Evolutionary conservation across 2,113 vertebrate species (phyloP), one percentile per base, ranked within the genome.

Genomic region (Phylloscopus whistleri): DNA sequence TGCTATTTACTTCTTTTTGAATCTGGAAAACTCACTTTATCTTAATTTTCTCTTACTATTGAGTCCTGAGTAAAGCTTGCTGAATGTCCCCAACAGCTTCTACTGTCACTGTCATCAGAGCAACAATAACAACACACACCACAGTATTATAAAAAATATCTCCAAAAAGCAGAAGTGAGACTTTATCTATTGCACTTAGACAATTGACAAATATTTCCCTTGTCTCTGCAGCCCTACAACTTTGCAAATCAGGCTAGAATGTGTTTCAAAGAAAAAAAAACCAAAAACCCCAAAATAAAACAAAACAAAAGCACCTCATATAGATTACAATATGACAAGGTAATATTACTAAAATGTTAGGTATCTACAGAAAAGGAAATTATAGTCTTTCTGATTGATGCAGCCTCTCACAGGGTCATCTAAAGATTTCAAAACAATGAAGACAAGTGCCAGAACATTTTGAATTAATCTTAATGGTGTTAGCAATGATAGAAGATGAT

Each of bases 391-490:
- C 56, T 92, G 84, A 84, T 33, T 92, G 85, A 94, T 90, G 44
- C 16, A 88, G 56, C 28, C n/a, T 89, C 64, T 96, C 41, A 46
- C 27, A 58, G 62, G 68, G 76, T 96, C 68, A 89, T 81, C 44
- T 81, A 60, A 83, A 96, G 56, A 95, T 93, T 94, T 89, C 69
- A 87, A 90, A 95, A 94, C 68, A 95, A 78, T 70, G 73, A 90
- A 89, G 92, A 86, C 20, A 83, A 89, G 74, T 89, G 81, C 31
- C 53, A 82, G 87, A 82, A 96, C 84, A 89, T 79, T 97, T 70
- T 89, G 37, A 87, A 94, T 94, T 91, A 62, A 79, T 89, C 69
- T 79, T 81, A 69, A 72, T 76, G 41, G 68, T 67, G 52, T 90
- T 93, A 94, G 68, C 37, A 70, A 48, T 49, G 68, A 68, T 49